A percentile compares a stretch with the other conserved stretches of the same genome.
phyloP scores from a whole-genome alignment of 2,888 invertebrate species.

The Danaus chrysippus region DNA sequence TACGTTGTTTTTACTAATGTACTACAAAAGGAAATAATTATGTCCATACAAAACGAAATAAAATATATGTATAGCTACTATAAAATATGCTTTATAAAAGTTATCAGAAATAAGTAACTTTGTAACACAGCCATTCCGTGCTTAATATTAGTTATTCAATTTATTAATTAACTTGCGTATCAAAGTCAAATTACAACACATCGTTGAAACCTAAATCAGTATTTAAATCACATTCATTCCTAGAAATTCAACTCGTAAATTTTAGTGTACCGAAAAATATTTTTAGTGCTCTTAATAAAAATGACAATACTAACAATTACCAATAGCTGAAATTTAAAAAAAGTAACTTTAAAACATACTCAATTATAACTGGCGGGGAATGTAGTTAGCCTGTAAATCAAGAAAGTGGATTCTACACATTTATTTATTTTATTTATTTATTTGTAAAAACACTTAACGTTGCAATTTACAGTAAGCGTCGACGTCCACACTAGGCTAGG shows the following conservation, averaged over 20 bases:
- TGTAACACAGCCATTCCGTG: neutral
- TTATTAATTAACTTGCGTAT: constrained; percentile 27
- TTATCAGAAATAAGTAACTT: neutral
- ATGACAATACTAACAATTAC: neutral
- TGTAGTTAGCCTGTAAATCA: constrained; percentile 29
- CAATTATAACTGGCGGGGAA: constrained; percentile 7
- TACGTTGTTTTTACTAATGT: no score
- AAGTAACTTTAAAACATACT: neutral
- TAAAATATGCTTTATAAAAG: neutral
- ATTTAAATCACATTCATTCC: constrained; percentile 28
- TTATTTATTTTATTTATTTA: no score
- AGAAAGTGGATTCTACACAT: constrained; percentile 21
- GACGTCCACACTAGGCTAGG: no score
- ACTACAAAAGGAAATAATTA: no score
- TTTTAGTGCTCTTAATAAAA: neutral
- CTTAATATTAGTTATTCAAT: constrained; percentile 22
- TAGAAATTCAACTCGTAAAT: constrained; percentile 18
- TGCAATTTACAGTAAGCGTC: no score
- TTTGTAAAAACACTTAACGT: constrained; percentile 27
- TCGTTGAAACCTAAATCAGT: constrained; percentile 22
- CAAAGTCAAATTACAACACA: constrained; percentile 30
- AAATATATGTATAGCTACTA: neutral
- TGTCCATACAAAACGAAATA: neutral
- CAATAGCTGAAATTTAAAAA: constrained; percentile 10
- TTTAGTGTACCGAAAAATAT: constrained; percentile 8